Conservation (phyloP, 2,113 vertebrate genomes). For the Nyctereutes procyonoides region DNA sequence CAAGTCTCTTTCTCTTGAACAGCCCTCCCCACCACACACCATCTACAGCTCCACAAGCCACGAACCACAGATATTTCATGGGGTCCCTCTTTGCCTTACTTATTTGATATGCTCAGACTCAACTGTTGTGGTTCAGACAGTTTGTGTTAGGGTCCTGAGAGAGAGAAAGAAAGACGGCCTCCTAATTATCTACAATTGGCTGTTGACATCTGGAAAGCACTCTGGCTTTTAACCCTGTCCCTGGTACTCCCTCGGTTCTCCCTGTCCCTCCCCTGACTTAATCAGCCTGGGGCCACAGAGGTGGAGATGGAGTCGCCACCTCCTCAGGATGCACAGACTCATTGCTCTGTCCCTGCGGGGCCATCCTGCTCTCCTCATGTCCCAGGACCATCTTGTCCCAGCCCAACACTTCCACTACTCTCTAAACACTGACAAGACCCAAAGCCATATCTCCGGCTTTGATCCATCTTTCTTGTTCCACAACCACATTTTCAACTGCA, state of each 20-base stretch:
- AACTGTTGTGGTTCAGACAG: conserved; percentile 88
- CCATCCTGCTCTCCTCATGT: not conserved
- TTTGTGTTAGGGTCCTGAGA: conserved; percentile 86
- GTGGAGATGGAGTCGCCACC: not conserved
- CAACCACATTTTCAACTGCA: accelerated
- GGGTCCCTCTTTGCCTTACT: conserved; percentile 85
- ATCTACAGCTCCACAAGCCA: conserved; percentile 85
- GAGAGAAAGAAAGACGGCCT: conserved; percentile 67
- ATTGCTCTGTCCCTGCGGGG: accelerated
- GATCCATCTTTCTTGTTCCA: not conserved
- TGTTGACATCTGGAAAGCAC: conserved; percentile 62
- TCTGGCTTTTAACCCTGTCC: conserved; percentile 73
- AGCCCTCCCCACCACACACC: conserved; percentile 59
- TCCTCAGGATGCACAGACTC: too few species aligned
- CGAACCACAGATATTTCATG: conserved; percentile 90
- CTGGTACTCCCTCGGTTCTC: too few species aligned
- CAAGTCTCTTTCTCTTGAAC: conserved; percentile 84
- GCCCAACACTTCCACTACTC: accelerated
- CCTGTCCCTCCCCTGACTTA: not conserved
- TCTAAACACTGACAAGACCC: too few species aligned
- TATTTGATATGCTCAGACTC: conserved; percentile 84
- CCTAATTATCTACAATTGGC: conserved; percentile 68
- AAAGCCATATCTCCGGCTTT: not conserved
- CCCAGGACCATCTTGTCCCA: not conserved
- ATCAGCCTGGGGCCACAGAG: not conserved